A percentile compares a stretch with the other conserved stretches of the same genome.
Evolutionary conservation across 2,888 invertebrate species (phyloP).

Genomic region (Entomobrya multifasciata): DNA sequence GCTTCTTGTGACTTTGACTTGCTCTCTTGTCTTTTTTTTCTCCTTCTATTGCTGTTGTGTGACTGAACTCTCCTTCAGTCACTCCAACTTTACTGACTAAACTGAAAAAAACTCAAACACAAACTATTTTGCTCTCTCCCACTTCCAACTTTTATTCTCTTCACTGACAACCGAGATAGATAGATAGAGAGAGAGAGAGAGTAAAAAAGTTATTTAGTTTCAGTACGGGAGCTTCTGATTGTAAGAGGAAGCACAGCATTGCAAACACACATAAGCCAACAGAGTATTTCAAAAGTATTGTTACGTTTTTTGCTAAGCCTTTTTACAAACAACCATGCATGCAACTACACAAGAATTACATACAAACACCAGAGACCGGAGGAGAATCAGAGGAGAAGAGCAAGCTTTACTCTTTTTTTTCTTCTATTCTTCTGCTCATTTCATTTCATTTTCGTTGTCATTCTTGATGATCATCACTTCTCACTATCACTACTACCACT

Average conservation of each 20-base stretch:
- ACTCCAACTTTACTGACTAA: neutral
- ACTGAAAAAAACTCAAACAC: conserved; percentile 10
- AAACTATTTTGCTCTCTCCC: conserved; percentile 29
- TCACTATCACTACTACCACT: neutral
- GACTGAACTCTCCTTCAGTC: conserved; percentile 47
- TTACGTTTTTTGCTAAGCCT: conserved; percentile 24
- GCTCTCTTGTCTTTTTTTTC: conserved; percentile 1
- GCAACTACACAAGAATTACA: neutral
- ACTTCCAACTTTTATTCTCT: neutral
- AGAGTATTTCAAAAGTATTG: conserved; percentile 12
- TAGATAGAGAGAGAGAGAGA: neutral
- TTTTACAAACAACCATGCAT: neutral
- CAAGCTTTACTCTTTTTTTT: conserved; percentile 5
- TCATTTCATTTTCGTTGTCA: conserved; percentile 21
- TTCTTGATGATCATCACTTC: conserved; percentile 11
- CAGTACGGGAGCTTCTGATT: too few relatives aligned
- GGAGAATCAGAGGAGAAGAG: neutral
- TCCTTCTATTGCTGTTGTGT: conserved; percentile 29
- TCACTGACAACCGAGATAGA: neutral
- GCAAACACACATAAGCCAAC: neutral
- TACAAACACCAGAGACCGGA: neutral
- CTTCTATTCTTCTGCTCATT: conserved; percentile 7
- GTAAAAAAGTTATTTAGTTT: conserved; percentile 11
- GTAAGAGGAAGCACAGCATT: neutral
- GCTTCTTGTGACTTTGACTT: neutral